A percentile compares a stretch with the other conserved stretches of the same genome.
Conservation (phyloP, 1,140 invertebrate species). For the Bombus superbus region DNA sequence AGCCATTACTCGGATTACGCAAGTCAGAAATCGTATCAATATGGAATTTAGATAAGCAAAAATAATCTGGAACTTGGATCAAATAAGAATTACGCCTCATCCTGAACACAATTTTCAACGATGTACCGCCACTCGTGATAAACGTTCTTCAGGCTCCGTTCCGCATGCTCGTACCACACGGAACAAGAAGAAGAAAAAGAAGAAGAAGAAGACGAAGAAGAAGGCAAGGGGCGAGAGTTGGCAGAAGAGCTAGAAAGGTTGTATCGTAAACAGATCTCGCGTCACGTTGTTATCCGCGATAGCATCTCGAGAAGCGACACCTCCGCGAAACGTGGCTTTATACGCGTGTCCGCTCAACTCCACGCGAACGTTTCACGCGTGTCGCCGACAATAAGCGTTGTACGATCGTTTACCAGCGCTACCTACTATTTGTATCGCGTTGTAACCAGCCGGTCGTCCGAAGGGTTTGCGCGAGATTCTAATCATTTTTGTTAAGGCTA, state of each 20-base stretch:
- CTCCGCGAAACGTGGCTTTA: constrained; percentile 30
- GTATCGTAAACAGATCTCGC: constrained; percentile 51
- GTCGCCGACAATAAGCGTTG: constrained; percentile 54
- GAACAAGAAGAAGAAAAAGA: constrained; percentile 22
- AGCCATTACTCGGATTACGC: too few species aligned
- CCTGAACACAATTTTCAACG: not conserved
- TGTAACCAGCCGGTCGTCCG: constrained; percentile 24
- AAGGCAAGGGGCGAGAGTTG: constrained; percentile 17
- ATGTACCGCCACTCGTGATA: not conserved
- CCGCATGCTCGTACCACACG: not conserved
- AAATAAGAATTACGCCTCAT: not conserved
- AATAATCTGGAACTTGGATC: not conserved
- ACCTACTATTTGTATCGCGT: constrained; percentile 33
- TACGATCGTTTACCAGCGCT: constrained; percentile 28
- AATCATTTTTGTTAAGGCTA: not conserved
- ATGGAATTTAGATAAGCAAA: too few species aligned
- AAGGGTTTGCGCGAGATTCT: constrained; percentile 46
- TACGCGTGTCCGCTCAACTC: constrained; percentile 12
- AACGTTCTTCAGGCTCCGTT: not conserved
- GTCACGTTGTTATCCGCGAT: constrained; percentile 50
- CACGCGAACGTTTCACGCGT: constrained; percentile 40
- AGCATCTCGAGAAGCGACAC: constrained; percentile 50
- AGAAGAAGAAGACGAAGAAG: constrained; percentile 26
- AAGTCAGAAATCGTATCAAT: not conserved
- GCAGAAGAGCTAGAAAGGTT: constrained; percentile 26